Evolutionary conservation across 2,888 invertebrate genomes (phyloP).

Genomic region (Tinea semifulvella): DNA sequence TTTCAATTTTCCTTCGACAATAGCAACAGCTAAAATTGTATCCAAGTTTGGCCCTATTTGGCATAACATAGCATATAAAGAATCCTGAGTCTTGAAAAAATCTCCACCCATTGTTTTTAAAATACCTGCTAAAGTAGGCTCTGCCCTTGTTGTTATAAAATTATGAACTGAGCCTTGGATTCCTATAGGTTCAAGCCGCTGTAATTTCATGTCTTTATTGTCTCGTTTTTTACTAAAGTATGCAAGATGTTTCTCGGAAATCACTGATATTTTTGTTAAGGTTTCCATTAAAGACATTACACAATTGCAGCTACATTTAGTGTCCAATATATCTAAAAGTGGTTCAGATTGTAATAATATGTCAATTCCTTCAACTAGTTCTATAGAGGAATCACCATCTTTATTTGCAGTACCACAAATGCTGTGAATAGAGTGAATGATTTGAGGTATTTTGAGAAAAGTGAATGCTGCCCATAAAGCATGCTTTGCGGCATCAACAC

Average conservation of each 20-base stretch:
- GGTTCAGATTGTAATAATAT: conserved; percentile 85
- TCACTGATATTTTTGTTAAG: conserved; percentile 78
- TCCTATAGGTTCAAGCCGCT: conserved; percentile 74
- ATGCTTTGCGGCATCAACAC: conserved; percentile 80
- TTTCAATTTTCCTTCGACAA: conserved; percentile 90
- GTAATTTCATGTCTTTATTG: conserved; percentile 67
- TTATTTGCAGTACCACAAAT: conserved; percentile 63
- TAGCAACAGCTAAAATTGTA: conserved; percentile 89
- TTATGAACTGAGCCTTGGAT: conserved; percentile 78
- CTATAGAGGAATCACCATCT: conserved; percentile 74
- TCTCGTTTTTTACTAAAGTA: conserved; percentile 72
- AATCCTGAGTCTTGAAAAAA: conserved; percentile 88
- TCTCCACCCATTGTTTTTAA: conserved; percentile 91
- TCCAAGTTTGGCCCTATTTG: conserved; percentile 94
- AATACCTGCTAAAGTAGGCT: conserved; percentile 88
- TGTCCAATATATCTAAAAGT: conserved; percentile 87
- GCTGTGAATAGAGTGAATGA: conserved; percentile 75
- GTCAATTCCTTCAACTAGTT: conserved; percentile 85
- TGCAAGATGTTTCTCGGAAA: conserved; percentile 80
- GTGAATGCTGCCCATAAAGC: conserved; percentile 95
- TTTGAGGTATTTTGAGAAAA: conserved; percentile 88
- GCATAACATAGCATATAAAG: conserved; percentile 83
- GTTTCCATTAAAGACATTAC: conserved; percentile 85
- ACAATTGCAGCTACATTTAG: conserved; percentile 88
- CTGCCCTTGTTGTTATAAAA: conserved; percentile 84